Percentiles rank a stretch among this genome's conserved stretches.
Evolutionary conservation across 2,888 invertebrate species (phyloP).

Genomic region (Blastobasis lacticolella): DNA sequence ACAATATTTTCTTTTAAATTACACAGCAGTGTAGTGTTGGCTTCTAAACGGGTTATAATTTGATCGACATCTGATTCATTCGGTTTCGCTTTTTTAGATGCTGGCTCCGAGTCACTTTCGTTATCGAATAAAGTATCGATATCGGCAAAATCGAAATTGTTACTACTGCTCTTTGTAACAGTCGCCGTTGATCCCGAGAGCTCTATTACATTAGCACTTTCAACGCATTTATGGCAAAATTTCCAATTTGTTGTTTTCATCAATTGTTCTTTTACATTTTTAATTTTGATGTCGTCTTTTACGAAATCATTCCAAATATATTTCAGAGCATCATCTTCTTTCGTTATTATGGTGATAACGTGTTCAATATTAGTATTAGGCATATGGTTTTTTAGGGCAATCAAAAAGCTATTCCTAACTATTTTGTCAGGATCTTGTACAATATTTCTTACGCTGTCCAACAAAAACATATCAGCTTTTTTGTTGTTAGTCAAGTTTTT

Average conservation of each 20-base stretch:
- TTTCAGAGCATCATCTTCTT: slow-evolving; percentile 22
- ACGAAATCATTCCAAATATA: slow-evolving; percentile 22
- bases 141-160: slow-evolving; percentile 49
- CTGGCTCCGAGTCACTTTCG: slow-evolving; percentile 39
- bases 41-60: slow-evolving; percentile 41
- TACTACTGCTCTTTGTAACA: slow-evolving; percentile 17
- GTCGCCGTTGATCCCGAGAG: slow-evolving; percentile 6
- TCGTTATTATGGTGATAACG: slow-evolving; percentile 22
- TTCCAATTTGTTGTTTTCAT: slow-evolving; percentile 11
- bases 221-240: slow-evolving; percentile 38
- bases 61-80: slow-evolving; percentile 28
- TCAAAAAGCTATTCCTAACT: slow-evolving; percentile 27
- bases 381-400: slow-evolving; percentile 15
- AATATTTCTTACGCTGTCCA: slow-evolving; percentile 25
- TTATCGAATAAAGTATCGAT: slow-evolving; percentile 40
- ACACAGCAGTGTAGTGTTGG: slow-evolving; percentile 29
- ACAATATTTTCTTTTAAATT: slow-evolving; percentile 35
- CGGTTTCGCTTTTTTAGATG: slow-evolving; percentile 44
- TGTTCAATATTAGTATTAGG: slow-evolving; percentile 21
- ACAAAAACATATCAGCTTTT: slow-evolving; percentile 20
- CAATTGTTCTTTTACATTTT: slow-evolving; percentile 20
- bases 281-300: slow-evolving; percentile 1
- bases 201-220: slow-evolving; percentile 11
- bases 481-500: slow-evolving; percentile 24
- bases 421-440: slow-evolving; percentile 24